A percentile compares a stretch with the other conserved stretches of the same genome.
These are phyloP conservation scores for Chaetogeoica ovagalla DNA, from an alignment of 2,888 invertebrate genomes.

Conservation along the genomic window DNA sequence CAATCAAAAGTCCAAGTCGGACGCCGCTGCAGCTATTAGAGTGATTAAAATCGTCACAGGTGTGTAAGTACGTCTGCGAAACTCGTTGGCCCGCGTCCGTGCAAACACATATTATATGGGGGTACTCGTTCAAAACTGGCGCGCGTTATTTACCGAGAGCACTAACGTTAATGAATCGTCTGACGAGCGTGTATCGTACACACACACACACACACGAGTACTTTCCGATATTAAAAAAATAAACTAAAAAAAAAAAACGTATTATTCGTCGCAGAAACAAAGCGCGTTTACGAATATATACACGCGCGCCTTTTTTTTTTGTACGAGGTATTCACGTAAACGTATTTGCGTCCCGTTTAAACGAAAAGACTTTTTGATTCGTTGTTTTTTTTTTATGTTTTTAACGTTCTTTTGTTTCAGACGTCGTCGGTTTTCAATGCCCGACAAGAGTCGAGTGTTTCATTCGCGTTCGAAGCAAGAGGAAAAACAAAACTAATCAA, in stretches of 20 bases:
- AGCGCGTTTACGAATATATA: not conserved
- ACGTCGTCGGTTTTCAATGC: too few relatives aligned
- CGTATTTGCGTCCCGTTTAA: not conserved
- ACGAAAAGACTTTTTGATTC: too few relatives aligned
- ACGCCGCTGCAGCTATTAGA: constrained; percentile 20
- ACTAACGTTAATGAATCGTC: constrained; percentile 39
- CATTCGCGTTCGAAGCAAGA: too few relatives aligned
- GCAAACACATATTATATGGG: not conserved
- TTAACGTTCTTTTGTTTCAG: not conserved
- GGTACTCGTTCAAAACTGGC: not conserved
- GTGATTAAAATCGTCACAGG: constrained; percentile 44
- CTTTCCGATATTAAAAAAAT: constrained; percentile 33
- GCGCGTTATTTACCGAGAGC: not conserved
- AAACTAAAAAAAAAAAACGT: not conserved
- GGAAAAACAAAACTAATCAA: too few relatives aligned
- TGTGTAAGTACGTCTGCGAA: constrained; percentile 15
- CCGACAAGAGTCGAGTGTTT: too few relatives aligned
- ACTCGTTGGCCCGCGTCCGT: not conserved
- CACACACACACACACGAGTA: not conserved
- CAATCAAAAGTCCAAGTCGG: not conserved
- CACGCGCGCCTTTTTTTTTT: not conserved
- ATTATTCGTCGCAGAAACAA: constrained; percentile 9
- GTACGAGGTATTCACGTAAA: too few relatives aligned
- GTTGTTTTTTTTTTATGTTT: not conserved
- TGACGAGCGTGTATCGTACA: not conserved